Conservation (phyloP, 2,888 invertebrate genomes). For the Anticlea derivata region DNA sequence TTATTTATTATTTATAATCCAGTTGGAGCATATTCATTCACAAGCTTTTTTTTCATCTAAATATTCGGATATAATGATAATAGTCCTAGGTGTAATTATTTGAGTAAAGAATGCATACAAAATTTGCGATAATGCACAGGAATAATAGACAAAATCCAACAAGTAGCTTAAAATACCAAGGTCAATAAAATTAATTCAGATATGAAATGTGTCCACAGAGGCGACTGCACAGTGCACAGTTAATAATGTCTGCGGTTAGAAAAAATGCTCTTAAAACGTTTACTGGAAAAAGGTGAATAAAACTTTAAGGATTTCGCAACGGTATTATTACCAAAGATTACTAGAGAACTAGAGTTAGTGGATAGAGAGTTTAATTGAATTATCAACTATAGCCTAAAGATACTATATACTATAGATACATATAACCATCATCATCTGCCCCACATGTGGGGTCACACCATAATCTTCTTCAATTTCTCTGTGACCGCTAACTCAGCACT, state of each 20-base stretch:
- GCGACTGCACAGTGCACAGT: slow-evolving; percentile 39
- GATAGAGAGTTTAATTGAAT: neutral
- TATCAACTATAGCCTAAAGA: neutral
- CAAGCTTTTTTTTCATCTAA: too few species aligned
- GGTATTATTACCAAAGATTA: neutral
- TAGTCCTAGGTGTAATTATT: too few species aligned
- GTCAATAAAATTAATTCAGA: slow-evolving; percentile 57
- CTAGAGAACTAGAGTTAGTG: neutral
- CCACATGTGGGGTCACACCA: too few species aligned
- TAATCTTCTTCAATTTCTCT: too few species aligned
- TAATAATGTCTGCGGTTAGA: slow-evolving; percentile 30
- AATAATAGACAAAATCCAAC: neutral
- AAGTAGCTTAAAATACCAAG: slow-evolving; percentile 40
- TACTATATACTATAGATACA: too few species aligned
- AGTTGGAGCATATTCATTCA: too few species aligned
- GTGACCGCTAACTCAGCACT: too few species aligned
- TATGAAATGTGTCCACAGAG: slow-evolving; percentile 44
- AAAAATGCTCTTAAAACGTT: slow-evolving; percentile 32
- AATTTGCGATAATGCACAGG: neutral
- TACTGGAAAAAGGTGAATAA: slow-evolving; percentile 2
- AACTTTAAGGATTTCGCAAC: neutral
- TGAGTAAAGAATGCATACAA: neutral
- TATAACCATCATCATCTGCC: neutral
- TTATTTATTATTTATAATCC: too few species aligned
- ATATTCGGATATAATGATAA: too few species aligned